Percentiles rank a stretch among this genome's conserved stretches.
phyloP scores from a whole-genome alignment of 2,113 vertebrate genomes.

The Papio anubis region DNA sequence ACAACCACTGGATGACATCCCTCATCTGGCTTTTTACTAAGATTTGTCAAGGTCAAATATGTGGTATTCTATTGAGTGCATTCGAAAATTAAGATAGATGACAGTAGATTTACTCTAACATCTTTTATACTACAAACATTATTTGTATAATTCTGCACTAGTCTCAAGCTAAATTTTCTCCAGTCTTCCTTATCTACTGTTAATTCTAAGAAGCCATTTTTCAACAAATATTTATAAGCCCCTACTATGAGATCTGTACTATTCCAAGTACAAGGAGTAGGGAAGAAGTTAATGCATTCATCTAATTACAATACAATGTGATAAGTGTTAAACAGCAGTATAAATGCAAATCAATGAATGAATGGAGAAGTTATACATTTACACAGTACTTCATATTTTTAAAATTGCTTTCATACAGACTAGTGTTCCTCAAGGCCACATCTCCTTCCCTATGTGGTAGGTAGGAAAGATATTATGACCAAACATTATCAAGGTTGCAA shows the following conservation, averaged over 20 bases:
- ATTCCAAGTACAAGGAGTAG: not conserved
- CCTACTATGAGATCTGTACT: not conserved
- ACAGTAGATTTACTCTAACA: conserved; percentile 77
- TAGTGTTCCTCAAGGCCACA: not conserved
- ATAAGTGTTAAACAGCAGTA: not conserved
- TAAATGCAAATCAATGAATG: not conserved
- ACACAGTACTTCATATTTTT: not conserved
- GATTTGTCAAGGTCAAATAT: conserved; percentile 80
- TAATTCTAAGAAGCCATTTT: conserved; percentile 22
- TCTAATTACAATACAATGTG: not conserved
- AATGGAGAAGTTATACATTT: not conserved
- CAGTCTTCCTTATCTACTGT: conserved; percentile 33
- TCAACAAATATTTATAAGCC: conserved; percentile 5
- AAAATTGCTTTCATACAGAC: not conserved
- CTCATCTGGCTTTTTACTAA: conserved; percentile 72
- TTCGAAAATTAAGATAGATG: conserved; percentile 79
- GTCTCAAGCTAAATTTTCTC: conserved; percentile 54
- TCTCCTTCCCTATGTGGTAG: not conserved
- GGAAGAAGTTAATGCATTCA: not conserved
- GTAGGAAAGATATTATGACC: not conserved
- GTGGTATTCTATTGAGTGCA: conserved; percentile 70
- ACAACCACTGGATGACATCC: conserved; percentile 66
- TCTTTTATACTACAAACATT: conserved; percentile 62
- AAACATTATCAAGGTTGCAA: not conserved
- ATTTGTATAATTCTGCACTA: conserved; percentile 53